Base-by-base conservation (phyloP, 2,797 vertebrate species). In the Lithobates pipiens region DNA sequence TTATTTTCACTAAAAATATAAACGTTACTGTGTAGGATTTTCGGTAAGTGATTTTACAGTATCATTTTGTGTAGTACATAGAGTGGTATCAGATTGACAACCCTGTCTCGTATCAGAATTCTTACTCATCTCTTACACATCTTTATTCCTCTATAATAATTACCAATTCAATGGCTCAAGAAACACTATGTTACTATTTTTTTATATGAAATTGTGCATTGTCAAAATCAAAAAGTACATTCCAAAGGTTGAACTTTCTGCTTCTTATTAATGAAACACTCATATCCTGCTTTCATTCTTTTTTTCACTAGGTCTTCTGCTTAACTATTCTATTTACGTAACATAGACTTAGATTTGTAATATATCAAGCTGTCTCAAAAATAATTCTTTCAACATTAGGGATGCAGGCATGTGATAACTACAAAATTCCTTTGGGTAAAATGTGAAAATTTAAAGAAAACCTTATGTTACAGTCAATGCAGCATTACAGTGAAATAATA, bases 201-300 rank as follows among this genome's bases (percentile, higher is more conserved):
- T 42, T 78, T 78, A 54, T 7, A 65, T 39, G 16, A 68, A 67
- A 79, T 46, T 70, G 67, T 80, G 44, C 44, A 44, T 16, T 36
- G 32, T 80, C 68, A 71, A 72, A 16, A 29, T 54, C 32, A 80
- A 50, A 80, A 80, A 80, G 78, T 80, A 80, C 78, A 11, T 80
- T 80, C 21, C 18, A 70, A 80, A 70, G 69, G 78, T 80, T 44
- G 70, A 34, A 32, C 2, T 23, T 34, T 3, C 21, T 27, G 32
- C 21, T 34, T 54, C 2, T n/a, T 8, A 39, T 39, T 10, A 54
- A 29, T 54, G 21, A 11, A 70, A 71, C 54, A 61, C 39, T 70
- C 78, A 80, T 32, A 34, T 71, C 67, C 67, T 57, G 78, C 34
- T 23, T 36, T 72, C 34, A 42, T 61, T 21, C 7, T 61, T 23